Evolutionary conservation across 2,113 vertebrate species (phyloP), one percentile per base, ranked within the genome.

Genomic region (Gopherus flavomarginatus): DNA sequence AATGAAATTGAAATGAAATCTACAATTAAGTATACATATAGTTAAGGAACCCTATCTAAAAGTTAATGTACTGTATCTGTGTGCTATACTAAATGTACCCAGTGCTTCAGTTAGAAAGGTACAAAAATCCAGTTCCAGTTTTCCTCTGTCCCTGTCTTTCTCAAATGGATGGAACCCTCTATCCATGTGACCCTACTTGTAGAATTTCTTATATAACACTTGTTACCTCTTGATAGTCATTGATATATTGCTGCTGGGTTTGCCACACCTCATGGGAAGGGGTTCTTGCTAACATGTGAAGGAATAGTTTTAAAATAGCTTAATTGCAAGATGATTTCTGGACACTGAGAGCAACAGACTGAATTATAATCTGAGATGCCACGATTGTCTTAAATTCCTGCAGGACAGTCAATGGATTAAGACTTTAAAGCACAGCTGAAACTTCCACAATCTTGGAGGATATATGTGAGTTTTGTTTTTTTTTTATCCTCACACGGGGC

Each of bases 311-410:
- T 22, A 72, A 77, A 83, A 57, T n/a, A 12, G 79, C 84, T 56
- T 50, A 35, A 10, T 83, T 88, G 44, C 31, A 2, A 21, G 47
- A 47, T 81, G 87, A 78, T 88, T 11, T 84, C 85, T 92, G 86
- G 90, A 83, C 87, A 83, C n/a, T 22, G 90, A 95, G 92, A 84
- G 81, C 89, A 49, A 69, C 49, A 80, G 78, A 13, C 90, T 91
- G 93, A 86, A 62, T 82, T 94, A 87, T 91, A 95, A 95, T 93
- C 85, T 92, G 57, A 88, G 88, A 85, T 84, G 87, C 17, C 83
- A 86, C 81, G 56, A 85, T 9, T 31, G 78, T 16, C 47, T 44
- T 80, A 29, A 31, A 17, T 80, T 80, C 27, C 29, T 19, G 47
- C 44, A 80, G 78, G 47, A 27, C 21, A 31, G 12, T 50, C 29